Conservation (phyloP, 2,888 invertebrate species). For the Caenorhabditis sinica region DNA sequence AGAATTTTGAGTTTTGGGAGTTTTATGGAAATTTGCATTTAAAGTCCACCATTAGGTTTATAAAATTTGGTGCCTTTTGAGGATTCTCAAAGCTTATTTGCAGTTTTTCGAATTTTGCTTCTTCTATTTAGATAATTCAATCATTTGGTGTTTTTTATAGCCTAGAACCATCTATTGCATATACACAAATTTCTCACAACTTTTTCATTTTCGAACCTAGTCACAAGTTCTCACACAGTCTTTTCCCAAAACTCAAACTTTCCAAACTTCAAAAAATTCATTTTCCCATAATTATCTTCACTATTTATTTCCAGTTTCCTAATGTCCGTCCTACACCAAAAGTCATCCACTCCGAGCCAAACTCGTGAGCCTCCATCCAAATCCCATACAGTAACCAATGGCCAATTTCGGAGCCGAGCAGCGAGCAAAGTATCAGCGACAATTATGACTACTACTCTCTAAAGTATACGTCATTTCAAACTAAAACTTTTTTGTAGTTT, state of each 20-base stretch:
- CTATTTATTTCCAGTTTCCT: constrained; percentile 43
- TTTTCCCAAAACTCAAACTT: not conserved
- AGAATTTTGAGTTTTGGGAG: too few relatives aligned
- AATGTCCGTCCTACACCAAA: constrained; percentile 55
- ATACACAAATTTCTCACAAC: not conserved
- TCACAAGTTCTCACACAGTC: not conserved
- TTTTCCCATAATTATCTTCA: not conserved
- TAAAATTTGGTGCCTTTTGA: too few relatives aligned
- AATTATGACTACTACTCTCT: constrained; percentile 38
- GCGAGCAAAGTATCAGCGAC: constrained; percentile 29
- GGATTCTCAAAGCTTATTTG: too few relatives aligned
- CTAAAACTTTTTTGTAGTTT: constrained; percentile 11
- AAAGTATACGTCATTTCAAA: constrained; percentile 8
- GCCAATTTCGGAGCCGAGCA: constrained; percentile 25
- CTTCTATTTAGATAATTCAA: too few relatives aligned
- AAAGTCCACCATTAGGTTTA: too few relatives aligned
- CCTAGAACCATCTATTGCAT: too few relatives aligned
- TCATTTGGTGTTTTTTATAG: too few relatives aligned
- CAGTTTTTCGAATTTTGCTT: too few relatives aligned
- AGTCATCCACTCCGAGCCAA: constrained; percentile 48
- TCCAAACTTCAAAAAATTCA: not conserved
- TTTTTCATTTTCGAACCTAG: not conserved
- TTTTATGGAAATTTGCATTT: too few relatives aligned
- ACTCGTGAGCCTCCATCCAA: constrained; percentile 48
- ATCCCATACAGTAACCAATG: constrained; percentile 30